Percentiles rank a stretch among this genome's conserved stretches.
Evolutionary conservation across 1,140 invertebrate species (phyloP).

Genomic region (Hylyphantes graminicola): DNA sequence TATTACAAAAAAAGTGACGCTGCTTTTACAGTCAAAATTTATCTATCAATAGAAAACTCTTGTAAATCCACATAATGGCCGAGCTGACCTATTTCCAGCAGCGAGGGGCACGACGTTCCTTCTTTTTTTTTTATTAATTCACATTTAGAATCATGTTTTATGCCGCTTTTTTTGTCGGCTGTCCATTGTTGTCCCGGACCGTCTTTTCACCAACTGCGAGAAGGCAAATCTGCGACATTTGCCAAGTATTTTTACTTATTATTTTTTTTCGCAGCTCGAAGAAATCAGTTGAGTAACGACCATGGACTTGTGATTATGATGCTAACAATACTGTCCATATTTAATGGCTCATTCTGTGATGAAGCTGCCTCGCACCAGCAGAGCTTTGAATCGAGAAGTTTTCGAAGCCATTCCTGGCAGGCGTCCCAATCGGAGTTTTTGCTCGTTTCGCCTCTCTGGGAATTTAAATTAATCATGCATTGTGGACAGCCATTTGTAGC

Average conservation of each 20-base stretch:
- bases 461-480: neutral
- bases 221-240: neutral
- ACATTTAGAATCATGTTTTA: too few relatives aligned
- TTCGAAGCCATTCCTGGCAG: neutral
- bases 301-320: neutral
- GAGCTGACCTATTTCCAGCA: neutral
- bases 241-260: neutral
- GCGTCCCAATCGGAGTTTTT: neutral
- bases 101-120: too few relatives aligned
- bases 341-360: neutral
- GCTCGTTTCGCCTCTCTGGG: neutral
- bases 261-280: neutral
- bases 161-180: too few relatives aligned
- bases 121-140: too few relatives aligned
- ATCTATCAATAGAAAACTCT: conserved; percentile 2
- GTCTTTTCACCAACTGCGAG: neutral
- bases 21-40: neutral
- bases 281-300: neutral
- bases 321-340: conserved; percentile 10
- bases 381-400: neutral
- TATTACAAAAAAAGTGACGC: neutral
- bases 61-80: conserved; percentile 5
- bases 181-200: too few relatives aligned
- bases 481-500: neutral
- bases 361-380: neutral